A percentile compares a stretch with the other conserved stretches of the same genome.
These are phyloP conservation scores for Strongylocentrotus purpuratus DNA, from an alignment of 35 echinoderm and acorn worm species.

Conservation along the genomic window DNA sequence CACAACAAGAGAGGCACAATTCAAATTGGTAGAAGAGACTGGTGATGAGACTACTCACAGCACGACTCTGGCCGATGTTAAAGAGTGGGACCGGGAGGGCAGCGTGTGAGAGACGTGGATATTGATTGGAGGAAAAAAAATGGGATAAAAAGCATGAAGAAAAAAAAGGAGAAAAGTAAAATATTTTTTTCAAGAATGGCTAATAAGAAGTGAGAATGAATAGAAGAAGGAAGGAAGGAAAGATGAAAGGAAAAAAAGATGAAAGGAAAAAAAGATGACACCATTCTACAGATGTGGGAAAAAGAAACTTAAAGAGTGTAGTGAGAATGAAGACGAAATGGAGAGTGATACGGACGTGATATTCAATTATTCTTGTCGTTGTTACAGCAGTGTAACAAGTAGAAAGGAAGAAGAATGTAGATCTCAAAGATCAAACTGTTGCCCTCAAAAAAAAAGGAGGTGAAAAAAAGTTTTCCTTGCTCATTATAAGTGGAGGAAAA, in stretches of 20 bases:
- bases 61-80: constrained; percentile 55
- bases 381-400: background rate
- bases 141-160: constrained; percentile 46
- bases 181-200: background rate
- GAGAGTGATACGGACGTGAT: background rate
- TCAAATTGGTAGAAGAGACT: constrained; percentile 39
- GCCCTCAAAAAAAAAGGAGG: background rate
- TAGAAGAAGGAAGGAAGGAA: constrained; percentile 4
- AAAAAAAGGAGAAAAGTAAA: background rate
- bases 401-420: background rate
- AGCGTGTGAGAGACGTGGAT: constrained; percentile 36
- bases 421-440: background rate
- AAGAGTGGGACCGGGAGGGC: constrained; percentile 19
- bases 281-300: background rate
- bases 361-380: background rate
- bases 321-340: background rate
- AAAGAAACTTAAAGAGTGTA: background rate
- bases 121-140: constrained; percentile 36
- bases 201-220: constrained; percentile 22
- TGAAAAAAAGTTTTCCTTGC: background rate
- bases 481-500: background rate
- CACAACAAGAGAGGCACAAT: constrained; percentile 52
- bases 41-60: constrained; percentile 41
- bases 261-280: background rate
- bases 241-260: background rate